Evolutionary conservation across 2,888 invertebrate species (phyloP).

Genomic region (Synanthedon tipuliformis): DNA sequence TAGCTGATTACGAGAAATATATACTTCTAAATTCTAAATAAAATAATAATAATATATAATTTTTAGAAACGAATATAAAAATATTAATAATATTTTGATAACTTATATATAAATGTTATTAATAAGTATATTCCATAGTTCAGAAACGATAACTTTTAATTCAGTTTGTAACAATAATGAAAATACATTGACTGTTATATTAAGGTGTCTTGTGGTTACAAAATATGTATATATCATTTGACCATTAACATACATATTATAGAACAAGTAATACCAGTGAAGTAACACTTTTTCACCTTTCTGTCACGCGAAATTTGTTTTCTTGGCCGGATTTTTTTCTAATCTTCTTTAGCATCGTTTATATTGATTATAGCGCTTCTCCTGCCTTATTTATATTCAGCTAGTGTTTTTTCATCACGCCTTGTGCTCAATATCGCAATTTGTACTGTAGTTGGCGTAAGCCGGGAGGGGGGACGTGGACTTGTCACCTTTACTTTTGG

Average conservation of each 20-base stretch:
- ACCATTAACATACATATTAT: no score
- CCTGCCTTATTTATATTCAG: constrained; percentile 70
- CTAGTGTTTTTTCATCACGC: constrained; percentile 71
- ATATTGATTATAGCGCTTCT: constrained; percentile 70
- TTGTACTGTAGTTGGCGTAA: constrained; percentile 68
- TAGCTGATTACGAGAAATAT: no score
- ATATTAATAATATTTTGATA: no score
- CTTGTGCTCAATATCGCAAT: constrained; percentile 69
- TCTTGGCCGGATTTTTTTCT: constrained; percentile 63
- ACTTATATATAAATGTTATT: no score
- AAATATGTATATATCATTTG: no score
- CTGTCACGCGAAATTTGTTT: constrained; percentile 62
- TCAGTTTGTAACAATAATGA: neutral
- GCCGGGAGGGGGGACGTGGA: constrained; percentile 33
- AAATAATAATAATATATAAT: no score
- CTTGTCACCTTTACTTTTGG: constrained; percentile 60
- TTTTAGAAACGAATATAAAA: no score
- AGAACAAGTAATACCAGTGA: no score
- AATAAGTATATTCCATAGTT: no score
- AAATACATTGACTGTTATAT: no score
- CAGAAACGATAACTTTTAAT: neutral
- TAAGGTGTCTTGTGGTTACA: no score
- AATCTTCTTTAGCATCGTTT: constrained; percentile 70
- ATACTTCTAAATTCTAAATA: no score
- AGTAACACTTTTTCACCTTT: constrained; percentile 17